Base-by-base conservation (phyloP, 2,888 invertebrate species). In the Petrophora chlorosata region DNA sequence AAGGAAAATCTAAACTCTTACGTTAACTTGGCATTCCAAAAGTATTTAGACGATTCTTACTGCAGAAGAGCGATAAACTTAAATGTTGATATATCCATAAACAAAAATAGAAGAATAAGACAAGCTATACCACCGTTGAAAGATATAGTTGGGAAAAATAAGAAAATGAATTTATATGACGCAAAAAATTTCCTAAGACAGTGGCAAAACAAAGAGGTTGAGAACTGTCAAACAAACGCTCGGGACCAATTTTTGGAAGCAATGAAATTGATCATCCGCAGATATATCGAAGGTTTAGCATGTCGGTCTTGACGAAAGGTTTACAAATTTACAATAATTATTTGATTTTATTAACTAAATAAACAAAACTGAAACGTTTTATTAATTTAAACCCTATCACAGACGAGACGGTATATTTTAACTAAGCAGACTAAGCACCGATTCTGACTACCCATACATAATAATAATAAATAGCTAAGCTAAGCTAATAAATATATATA, bases 31-130 rank as follows among this genome's bases (percentile, higher is more conserved):
- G 30, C 30, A 0, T 41, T 41, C 32, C 9, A 15, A 16, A 23
- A 23, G 2, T 41, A 41, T 41, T 16, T 41, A 29, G 15, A 41
- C 4, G 22, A 41, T 32, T 23, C 30, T 15, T 5, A 8, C 2
- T 41, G 40, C 8, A 17, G 38, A 3, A 28, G 28, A 28, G 10
- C 10, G 3, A 14, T 4, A 2, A 25, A 15, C 9, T 15, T 9
- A 2, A 5, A 15, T 0, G 3, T 16, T 17, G 12, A 17, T 17
- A 17, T 5, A 17, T 5, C 10, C 5, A 2, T 19, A 16, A 5
- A 16, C 5, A 33, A 9, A 7, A 9, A 12, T 17, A n/a, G 10
- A 17, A 1, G n/a, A n/a, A 9, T 3, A 13, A 5, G 12, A 10
- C 5, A 28, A 5, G 1, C 5, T 2, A 13, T 5, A 12, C 13